Evolutionary conservation across 1,140 invertebrate genomes (phyloP), one percentile per base, ranked within the genome.

Genomic region (Zaprionus ornatus): DNA sequence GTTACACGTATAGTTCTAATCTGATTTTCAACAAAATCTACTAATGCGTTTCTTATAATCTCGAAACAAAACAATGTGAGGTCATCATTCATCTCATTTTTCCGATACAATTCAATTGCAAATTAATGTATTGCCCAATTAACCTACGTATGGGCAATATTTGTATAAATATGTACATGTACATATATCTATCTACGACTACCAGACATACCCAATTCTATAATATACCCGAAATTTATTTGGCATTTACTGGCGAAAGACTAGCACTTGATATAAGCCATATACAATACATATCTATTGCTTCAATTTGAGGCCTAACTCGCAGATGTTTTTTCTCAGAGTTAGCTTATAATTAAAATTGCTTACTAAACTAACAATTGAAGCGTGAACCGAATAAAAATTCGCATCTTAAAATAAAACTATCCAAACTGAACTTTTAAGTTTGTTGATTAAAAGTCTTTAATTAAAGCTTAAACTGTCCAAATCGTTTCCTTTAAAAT

Each of bases 311-410:
- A n/a, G 32, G 29, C 45, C 42, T 52, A 35, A 45, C 21, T 65
- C 17, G 40, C 73, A 76, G 52, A 25, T 76, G 61, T 52, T 60
- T 54, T 54, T 71, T 60, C 66, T 70, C 61, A 50, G 21, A 3
- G 4, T 29, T 23, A 54, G 54, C n/a, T 37, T 71, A 32, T 75
- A 72, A 56, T 72, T 29, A 15, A 42, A 62, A 37, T 25, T 52
- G 7, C 32, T 27, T 55, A 40, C 21, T 56, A 61, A 64, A 70
- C 66, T 62, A 69, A 63, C 50, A 59, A 52, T 19, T 42, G n/a
- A 32, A 40, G 19, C 32, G n/a, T 54, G 13, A 12, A 29, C 13
- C 5, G 45, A 29, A 15, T 3, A 57, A 52, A 37, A 60, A 50
- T 68, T 54, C 13, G 7, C 35, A 29, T 50, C 29, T 29, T 29